Evolutionary conservation across 2,113 vertebrate genomes (phyloP), one percentile per base, ranked within the genome.

Genomic region (Percopsis transmontana): DNA sequence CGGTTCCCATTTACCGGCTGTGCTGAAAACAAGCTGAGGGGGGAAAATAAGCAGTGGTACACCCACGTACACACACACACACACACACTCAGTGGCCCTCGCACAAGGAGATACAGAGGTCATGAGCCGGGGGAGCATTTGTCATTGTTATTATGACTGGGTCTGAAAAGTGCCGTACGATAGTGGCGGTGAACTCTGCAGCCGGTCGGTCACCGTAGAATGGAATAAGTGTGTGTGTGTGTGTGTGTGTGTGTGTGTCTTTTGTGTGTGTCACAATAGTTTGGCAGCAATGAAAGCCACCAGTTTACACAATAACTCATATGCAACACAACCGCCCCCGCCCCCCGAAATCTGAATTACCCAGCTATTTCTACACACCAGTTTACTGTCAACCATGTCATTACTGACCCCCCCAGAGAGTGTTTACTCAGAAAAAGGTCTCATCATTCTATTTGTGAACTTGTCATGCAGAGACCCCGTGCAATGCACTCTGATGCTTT

Each of bases 1-100:
- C 83, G 86, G 81, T 87, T 87, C 70, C 79, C 65, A 80, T 87
- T 80, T 77, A 73, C 79, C 72, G 24, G 11, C 15, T 1, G 73
- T 24, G 63, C 20, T 14, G 27, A 39, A 38, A 33, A 50, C 38
- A 52, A 16, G 59, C 27, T 16, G 27, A 10, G 58, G 2, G 24
- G 5, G n/a, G 38, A 8, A 62, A 62, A 38, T 1, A 50, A 39
- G 13, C 62, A 64, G 76, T 75, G 33, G 27, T 16, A 18, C 77
- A 58, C 55, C n/a, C 48, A 11, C 23, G 53, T 23, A 33, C 40
- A 55, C 3, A n/a, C 2, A 5, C 10, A 15, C 42, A 16, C 1
- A 1, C 60, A 27, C 45, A 19, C 19, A 48, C 51, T 64, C 52
- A 51, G 14, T 38, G 24, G 10, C 41, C 47, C 13, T 39, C 70